Percentiles rank a stretch among this genome's conserved stretches.
Evolutionary conservation across 2,888 invertebrate species (phyloP).

Genomic region (Sinotaia quadrata): DNA sequence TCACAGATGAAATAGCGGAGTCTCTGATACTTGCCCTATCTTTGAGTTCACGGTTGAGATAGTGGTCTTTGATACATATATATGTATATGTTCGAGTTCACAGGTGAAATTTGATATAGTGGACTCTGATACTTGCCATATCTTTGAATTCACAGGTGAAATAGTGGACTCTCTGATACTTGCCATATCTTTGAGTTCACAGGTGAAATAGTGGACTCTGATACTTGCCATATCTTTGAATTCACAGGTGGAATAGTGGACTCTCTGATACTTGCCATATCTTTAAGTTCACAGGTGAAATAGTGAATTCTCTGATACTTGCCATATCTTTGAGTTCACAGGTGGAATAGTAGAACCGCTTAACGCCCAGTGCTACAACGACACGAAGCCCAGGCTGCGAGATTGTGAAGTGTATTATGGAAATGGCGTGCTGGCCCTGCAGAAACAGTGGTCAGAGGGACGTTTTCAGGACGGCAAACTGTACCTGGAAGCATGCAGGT

Average conservation of each 20-base stretch:
- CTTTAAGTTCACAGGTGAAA: background rate
- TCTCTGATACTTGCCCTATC: no score
- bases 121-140: no score
- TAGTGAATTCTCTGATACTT: background rate
- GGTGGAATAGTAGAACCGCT: slow-evolving; percentile 24
- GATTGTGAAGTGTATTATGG: slow-evolving; percentile 30
- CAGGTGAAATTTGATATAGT: no score
- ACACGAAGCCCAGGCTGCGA: slow-evolving; percentile 21
- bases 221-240: no score
- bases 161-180: no score
- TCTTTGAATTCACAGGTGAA: no score
- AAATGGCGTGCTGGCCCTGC: slow-evolving; percentile 22
- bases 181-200: background rate
- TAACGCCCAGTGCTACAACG: slow-evolving; percentile 29
- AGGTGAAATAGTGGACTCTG: background rate
- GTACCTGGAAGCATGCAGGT: slow-evolving; percentile 32
- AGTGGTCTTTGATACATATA: no score
- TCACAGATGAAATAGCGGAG: no score
- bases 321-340: slow-evolving; percentile 12
- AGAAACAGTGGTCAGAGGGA: slow-evolving; percentile 22
- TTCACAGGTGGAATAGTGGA: no score
- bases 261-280: no score
- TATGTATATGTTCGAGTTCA: no score
- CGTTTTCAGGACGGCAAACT: slow-evolving; percentile 25
- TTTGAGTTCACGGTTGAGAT: background rate